Conservation (phyloP, 2,113 vertebrate species). For the Rafetus swinhoei region DNA sequence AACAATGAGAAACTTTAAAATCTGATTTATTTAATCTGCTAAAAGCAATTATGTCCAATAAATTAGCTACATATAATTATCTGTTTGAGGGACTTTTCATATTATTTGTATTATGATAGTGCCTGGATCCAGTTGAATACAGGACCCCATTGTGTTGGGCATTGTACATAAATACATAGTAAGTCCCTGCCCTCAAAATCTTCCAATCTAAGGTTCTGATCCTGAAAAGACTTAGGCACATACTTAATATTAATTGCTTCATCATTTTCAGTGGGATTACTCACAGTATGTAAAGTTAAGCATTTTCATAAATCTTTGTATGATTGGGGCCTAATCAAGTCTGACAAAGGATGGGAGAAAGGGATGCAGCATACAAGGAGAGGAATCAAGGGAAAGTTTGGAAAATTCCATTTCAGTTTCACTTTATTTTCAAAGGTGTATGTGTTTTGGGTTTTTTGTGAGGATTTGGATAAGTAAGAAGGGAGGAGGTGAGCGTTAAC, state of each 20-base stretch:
- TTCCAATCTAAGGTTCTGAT: neutral
- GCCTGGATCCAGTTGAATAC: neutral
- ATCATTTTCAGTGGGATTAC: neutral
- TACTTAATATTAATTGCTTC: neutral
- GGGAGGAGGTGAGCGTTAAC: neutral
- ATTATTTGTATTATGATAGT: conserved; percentile 11
- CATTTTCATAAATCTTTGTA: neutral
- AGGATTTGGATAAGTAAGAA: neutral
- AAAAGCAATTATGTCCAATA: conserved; percentile 48
- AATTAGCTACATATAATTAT: conserved; percentile 52
- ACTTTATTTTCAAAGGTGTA: neutral
- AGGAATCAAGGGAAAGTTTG: rapidly evolving
- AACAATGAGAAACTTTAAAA: conserved; percentile 47
- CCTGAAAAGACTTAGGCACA: neutral
- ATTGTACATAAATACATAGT: neutral
- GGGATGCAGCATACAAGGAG: neutral
- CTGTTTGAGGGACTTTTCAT: conserved; percentile 18
- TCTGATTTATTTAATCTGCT: conserved; percentile 59
- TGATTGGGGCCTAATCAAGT: neutral
- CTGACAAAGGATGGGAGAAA: neutral
- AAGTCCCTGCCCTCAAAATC: neutral
- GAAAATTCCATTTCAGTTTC: neutral
- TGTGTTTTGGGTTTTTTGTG: neutral
- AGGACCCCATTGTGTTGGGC: neutral
- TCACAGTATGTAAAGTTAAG: neutral